Base-by-base conservation (phyloP, 2,113 vertebrate genomes). In the Macroglossus sobrinus region DNA sequence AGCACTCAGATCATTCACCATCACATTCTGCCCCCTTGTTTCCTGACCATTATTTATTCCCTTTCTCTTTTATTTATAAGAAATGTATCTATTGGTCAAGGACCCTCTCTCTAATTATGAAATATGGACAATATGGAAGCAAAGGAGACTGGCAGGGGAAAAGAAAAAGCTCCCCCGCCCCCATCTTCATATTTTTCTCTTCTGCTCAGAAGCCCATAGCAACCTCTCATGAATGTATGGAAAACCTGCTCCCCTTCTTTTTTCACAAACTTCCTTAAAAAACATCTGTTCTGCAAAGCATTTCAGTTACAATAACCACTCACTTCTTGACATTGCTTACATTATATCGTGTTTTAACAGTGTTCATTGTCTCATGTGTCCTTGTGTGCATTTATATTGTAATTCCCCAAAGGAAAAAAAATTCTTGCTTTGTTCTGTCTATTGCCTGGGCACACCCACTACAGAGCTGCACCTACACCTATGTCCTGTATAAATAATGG, bases 201-300 rank as follows among this genome's bases (percentile, higher is more conserved):
- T 91, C 66, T 79, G 9, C 50, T 38, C 19, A 53, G 57, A 87
- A 81, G 57, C 38, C 19, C 72, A n/a, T 15, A 90, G 45, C 18
- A 26, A 24, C 33, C 35, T 86, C 75, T 38, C 57, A 16, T n/a
- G 63, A 78, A 57, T 3, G 33, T 35, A 66, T 6, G 55, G 57
- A n/a, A 84, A 82, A 63, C 6, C 35, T 14, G 0, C 64, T 92
- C 45, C 38, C 22, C 45, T 94, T 85, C 35, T 38, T 89, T 78
- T 59, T 79, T 95, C 71, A 89, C 47, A 78, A 84, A 40, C 43
- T 38, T 93, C 76, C 81, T 97, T 81, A 68, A 75, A 82, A 86
- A 35, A 63, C 84, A 87, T 91, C 57, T 96, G 87, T 75, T 96
- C 16, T 0, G 0, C 69, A 90, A 78, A 80, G 74, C 26, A 74